A percentile compares a stretch with the other conserved stretches of the same genome.
Evolutionary conservation across 1,140 invertebrate species (phyloP).

Genomic region (Drosophila bocqueti): DNA sequence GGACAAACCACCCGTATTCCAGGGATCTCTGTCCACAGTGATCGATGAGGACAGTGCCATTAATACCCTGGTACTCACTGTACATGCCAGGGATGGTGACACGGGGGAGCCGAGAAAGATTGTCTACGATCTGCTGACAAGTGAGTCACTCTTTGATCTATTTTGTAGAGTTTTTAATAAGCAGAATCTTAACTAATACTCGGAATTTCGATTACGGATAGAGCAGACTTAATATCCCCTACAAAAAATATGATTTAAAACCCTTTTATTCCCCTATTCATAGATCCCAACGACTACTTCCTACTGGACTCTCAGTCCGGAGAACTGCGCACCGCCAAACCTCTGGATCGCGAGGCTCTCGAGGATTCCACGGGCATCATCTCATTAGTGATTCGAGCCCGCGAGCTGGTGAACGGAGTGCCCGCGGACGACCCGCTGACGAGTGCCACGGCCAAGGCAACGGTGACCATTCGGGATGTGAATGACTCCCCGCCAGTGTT

Average conservation of each 20-base stretch:
- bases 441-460: slow-evolving; percentile 89
- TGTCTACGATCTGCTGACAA: slow-evolving; percentile 91
- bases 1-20: slow-evolving; percentile 93
- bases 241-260: background rate
- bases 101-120: slow-evolving; percentile 91
- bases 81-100: slow-evolving; percentile 93
- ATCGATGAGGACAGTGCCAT: slow-evolving; percentile 94
- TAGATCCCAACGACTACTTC: slow-evolving; percentile 95
- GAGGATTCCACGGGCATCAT: slow-evolving; percentile 92
- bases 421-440: slow-evolving; percentile 89
- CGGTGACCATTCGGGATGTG: slow-evolving; percentile 95
- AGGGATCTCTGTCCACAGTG: slow-evolving; percentile 91
- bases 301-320: slow-evolving; percentile 91
- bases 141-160: slow-evolving; percentile 86
- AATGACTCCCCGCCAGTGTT: slow-evolving; percentile 96
- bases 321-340: slow-evolving; percentile 92
- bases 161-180: background rate
- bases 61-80: slow-evolving; percentile 92
- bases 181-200: background rate
- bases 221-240: too few species aligned
- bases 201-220: too few species aligned
- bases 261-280: background rate
- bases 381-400: slow-evolving; percentile 90
- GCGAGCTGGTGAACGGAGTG: slow-evolving; percentile 90
- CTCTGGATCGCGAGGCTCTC: slow-evolving; percentile 93